Evolutionary conservation across 2,797 vertebrate genomes (phyloP), one percentile per base, ranked within the genome.

Genomic region (Nyctibius grandis): DNA sequence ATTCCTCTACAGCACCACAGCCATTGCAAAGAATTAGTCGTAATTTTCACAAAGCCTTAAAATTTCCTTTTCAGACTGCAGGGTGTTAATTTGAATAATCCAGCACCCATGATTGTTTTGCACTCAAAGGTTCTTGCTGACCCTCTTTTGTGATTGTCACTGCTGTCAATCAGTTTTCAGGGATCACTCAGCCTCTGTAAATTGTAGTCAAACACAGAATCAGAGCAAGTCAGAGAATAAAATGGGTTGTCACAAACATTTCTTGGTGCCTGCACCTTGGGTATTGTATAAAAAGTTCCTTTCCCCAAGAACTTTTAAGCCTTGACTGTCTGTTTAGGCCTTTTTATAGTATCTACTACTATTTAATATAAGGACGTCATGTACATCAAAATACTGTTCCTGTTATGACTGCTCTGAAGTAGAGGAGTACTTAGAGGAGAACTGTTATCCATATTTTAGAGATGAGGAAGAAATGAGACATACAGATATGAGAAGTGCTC

Each of bases 31-130:
- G 73, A 95, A 97, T 78, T 69, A 82, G 38, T 85, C 89, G 79
- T 51, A 80, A 91, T 97, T 97, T 96, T 91, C 79, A 92, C 56
- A 95, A 96, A 97, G 94, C 80, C 81, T 82, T 88, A 76, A 92
- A 56, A 85, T 89, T 74, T 92, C 88, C 81, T 94, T 92, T 85
- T 91, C 53, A 70, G 94, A 80, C 57, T 69, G 73, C n/a, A 26
- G 73, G 50, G 72, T 79, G 48, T 77, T 70, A 84, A 78, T 94
- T 34, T 93, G 85, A 96, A 91, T 64, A 93, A 91, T 31, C 78
- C 57, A 88, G 80, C 36, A 90, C 67, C 69, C 85, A 72, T 18
- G 9, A 80, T 1, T 83, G 61, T 67, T 86, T 56, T 75, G 85
- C 73, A 73, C 83, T 88, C 60, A n/a, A 53, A 88, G 47, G 33